phyloP scores from a whole-genome alignment of 2,797 vertebrate species.

The Lophotriccus pileatus region DNA sequence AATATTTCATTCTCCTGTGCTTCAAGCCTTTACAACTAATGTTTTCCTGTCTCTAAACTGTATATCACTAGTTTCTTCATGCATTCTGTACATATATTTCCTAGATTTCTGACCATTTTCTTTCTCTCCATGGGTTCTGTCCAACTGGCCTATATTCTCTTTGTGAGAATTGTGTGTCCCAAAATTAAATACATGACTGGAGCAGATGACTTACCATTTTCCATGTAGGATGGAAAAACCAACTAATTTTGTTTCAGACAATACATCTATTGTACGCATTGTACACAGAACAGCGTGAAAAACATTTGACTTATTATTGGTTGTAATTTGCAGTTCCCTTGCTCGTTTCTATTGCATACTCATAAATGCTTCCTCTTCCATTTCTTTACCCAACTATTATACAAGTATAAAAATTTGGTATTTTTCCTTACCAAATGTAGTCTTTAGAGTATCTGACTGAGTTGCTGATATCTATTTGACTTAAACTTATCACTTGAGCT shows the following conservation, averaged over 20 bases:
- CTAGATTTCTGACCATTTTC: background rate
- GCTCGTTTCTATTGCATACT: background rate
- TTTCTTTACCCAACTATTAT: background rate
- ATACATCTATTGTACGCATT: background rate
- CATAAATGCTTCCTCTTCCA: background rate
- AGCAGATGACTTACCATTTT: background rate
- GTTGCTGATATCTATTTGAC: background rate
- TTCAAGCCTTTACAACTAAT: background rate
- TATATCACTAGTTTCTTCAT: background rate
- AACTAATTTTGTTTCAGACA: background rate
- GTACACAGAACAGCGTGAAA: background rate
- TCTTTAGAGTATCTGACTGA: background rate
- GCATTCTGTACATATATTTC: background rate
- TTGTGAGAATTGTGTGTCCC: background rate
- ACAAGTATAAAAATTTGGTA: background rate
- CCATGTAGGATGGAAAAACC: background rate
- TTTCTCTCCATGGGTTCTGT: background rate
- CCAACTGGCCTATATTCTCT: background rate
- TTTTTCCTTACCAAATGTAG: background rate
- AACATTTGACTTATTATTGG: background rate
- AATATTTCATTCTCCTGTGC: background rate
- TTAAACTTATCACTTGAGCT: background rate
- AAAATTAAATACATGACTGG: background rate
- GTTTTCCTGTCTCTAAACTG: background rate
- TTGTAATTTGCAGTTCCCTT: background rate